These are phyloP conservation scores for Diplogasteroides magnus DNA, from an alignment of 1,140 invertebrate genomes.

Conservation along the genomic window DNA sequence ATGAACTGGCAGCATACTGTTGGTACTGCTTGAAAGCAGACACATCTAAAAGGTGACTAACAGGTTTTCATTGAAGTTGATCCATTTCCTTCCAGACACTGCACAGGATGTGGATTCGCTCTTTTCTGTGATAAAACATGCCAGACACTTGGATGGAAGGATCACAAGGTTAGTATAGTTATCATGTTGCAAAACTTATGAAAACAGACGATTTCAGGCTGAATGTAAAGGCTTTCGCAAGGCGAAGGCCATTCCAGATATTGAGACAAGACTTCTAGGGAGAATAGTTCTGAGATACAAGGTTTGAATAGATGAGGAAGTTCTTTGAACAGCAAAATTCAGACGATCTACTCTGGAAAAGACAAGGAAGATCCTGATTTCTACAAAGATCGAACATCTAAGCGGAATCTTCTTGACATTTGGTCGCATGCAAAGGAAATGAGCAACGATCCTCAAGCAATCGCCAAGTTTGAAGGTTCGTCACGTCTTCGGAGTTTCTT, in stretches of 20 bases:
- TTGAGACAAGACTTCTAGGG: constrained; percentile 43
- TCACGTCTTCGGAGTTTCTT: not conserved
- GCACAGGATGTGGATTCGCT: constrained; percentile 36
- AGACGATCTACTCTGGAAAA: constrained; percentile 42
- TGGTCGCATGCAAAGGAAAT: constrained; percentile 52
- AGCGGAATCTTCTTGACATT: constrained; percentile 50
- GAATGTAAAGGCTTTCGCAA: constrained; percentile 38
- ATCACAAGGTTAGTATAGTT: constrained; percentile 28
- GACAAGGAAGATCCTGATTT: constrained; percentile 46
- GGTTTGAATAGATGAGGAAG: constrained; percentile 15
- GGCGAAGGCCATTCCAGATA: constrained; percentile 40
- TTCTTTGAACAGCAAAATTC: constrained; percentile 11
- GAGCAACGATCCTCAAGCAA: constrained; percentile 42
- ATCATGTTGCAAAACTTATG: not conserved
- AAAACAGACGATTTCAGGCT: constrained; percentile 18
- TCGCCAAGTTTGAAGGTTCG: constrained; percentile 45
- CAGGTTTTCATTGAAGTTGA: not conserved
- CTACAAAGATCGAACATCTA: constrained; percentile 42
- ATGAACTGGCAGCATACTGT: constrained; percentile 38
- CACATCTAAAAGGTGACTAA: constrained; percentile 25
- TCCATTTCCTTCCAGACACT: constrained; percentile 19
- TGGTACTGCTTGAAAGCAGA: constrained; percentile 49
- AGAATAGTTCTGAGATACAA: constrained; percentile 48
- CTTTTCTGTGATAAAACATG: constrained; percentile 43
- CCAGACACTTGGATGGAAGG: constrained; percentile 42